phyloP scores from a whole-genome alignment of 2,888 invertebrate genomes.

The Pandemis corylana region DNA sequence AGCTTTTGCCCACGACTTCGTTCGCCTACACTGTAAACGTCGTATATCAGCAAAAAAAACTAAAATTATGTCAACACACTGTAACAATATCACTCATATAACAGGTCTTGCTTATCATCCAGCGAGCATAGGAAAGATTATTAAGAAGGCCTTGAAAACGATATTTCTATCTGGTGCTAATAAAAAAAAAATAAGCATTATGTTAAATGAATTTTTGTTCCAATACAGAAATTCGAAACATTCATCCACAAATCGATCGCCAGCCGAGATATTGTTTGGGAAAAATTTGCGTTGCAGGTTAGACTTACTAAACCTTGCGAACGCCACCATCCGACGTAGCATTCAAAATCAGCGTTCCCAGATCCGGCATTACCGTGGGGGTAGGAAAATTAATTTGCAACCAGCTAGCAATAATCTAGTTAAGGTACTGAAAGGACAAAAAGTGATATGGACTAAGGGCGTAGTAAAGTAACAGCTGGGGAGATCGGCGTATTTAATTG shows the following conservation, averaged over 20 bases:
- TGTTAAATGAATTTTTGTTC: not conserved
- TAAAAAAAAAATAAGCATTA: not conserved
- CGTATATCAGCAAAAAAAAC: too few species aligned
- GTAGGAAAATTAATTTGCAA: not conserved
- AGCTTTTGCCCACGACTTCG: too few species aligned
- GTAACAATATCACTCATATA: not conserved
- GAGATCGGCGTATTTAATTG: not conserved
- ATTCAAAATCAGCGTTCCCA: not conserved
- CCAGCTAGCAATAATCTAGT: not conserved
- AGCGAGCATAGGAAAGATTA: not conserved
- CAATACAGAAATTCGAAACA: not conserved
- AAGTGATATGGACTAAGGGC: not conserved
- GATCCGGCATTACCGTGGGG: not conserved
- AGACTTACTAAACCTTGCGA: not conserved
- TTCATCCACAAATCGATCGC: not conserved
- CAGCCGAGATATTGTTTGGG: not conserved
- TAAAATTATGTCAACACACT: too few species aligned
- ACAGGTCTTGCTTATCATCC: not conserved
- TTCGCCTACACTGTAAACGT: too few species aligned
- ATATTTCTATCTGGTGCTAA: not conserved
- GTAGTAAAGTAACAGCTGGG: not conserved
- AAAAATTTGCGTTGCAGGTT: not conserved
- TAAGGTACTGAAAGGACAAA: not conserved
- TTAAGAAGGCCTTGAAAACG: not conserved
- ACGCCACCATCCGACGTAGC: not conserved